These are phyloP conservation scores for Sminthopsis crassicaudata DNA, from an alignment of 2,113 vertebrate genomes.

Conservation along the genomic window DNA sequence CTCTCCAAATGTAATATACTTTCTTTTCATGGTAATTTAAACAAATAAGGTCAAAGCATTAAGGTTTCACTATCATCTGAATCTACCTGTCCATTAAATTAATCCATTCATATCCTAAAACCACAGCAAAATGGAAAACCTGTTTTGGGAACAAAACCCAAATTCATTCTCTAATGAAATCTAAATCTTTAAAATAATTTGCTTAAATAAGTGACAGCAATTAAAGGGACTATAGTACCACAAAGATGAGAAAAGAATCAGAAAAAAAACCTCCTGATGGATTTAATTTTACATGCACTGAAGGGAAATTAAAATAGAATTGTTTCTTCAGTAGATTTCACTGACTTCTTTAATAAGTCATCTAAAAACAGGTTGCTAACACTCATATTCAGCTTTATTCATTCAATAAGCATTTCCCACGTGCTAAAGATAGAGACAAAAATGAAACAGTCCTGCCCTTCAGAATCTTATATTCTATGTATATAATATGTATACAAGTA, in stretches of 20 bases:
- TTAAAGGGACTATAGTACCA: neutral
- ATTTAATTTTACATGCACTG: neutral
- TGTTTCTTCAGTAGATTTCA: neutral
- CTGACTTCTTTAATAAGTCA: neutral
- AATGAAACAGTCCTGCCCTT: neutral
- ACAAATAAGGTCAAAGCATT: slow-evolving; percentile 57
- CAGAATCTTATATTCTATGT: neutral
- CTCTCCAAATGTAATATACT: slow-evolving; percentile 66
- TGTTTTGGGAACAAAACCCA: neutral
- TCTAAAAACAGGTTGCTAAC: neutral
- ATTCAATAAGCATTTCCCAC: neutral
- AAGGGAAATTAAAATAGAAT: neutral
- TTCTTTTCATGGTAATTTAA: slow-evolving; percentile 71
- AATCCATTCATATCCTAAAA: neutral
- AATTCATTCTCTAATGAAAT: neutral
- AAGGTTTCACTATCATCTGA: slow-evolving; percentile 53
- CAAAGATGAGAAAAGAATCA: neutral
- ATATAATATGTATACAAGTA: neutral
- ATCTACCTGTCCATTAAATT: slow-evolving; percentile 47
- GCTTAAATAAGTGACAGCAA: neutral
- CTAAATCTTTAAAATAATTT: neutral
- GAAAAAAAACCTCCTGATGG: neutral
- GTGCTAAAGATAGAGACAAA: neutral
- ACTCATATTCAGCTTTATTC: neutral
- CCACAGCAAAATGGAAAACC: neutral